Base-by-base conservation (phyloP, 2,888 invertebrate species). In the Frankliniella intonsa region DNA sequence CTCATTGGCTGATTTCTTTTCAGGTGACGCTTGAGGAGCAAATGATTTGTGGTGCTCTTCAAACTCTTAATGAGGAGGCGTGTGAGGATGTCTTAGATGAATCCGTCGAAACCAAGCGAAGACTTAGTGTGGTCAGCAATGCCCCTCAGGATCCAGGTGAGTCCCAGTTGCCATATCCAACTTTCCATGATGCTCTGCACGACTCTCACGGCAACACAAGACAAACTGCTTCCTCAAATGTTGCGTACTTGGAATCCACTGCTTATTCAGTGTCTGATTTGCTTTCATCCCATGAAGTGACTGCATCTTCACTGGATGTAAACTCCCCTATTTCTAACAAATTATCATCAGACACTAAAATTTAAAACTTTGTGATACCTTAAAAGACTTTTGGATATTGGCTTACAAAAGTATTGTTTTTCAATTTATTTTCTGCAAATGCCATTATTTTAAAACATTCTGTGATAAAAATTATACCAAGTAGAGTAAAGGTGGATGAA, bases 1-100 rank as follows among this genome's bases (percentile, higher is more conserved):
- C 22, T 38, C 8, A 51, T 80, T 0, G 22, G 12, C 10, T 38
- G 50, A 62, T 82, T 80, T 82, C 49, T 82, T 85, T 88, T 27
- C 88, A 97, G 97, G 96, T 97, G 83, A 97, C 97, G 0, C 90
- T 97, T 85, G 97, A 97, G 88, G 97, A 97, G 87, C 96, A 97
- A 89, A 96, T 96, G 95, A 97, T 97, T 85, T 96, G 96, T 88
- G 97, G 97, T 84, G 96, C 97, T 3, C 89, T 97, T 83, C 96
- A 97, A 89, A 96, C 96, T 0, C 90, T 97, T 55, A 97, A 96
- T 89, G 97, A 97, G 89, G 97, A 97, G 89, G 97, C 97, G 11
- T 92, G 94, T 88, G 97, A 97, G 89, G 97, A 97, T 89, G 95
- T 96, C 80, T 89, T 95, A 85, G 94, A 95, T 87, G 94, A 90